These are phyloP conservation scores for Pangasianodon gigas DNA, from an alignment of 2,113 vertebrate species.

Conservation along the genomic window DNA sequence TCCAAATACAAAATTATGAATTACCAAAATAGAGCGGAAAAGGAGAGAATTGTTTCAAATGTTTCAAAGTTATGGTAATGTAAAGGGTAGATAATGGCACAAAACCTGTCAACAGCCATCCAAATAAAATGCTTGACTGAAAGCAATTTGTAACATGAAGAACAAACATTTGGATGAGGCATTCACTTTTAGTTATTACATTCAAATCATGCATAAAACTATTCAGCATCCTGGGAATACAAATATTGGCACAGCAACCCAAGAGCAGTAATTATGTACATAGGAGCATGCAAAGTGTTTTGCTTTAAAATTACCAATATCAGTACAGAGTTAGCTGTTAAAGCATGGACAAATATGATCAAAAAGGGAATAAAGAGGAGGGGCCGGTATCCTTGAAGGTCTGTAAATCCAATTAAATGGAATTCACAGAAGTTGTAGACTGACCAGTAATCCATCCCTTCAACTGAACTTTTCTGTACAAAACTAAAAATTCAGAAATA, in stretches of 20 bases:
- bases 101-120: slow-evolving; percentile 42
- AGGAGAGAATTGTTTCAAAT: slow-evolving; percentile 31
- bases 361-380: slow-evolving; percentile 35
- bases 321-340: slow-evolving; percentile 23
- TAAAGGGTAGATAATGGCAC: slow-evolving; percentile 41
- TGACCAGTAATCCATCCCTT: slow-evolving; percentile 33
- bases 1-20: slow-evolving; percentile 25
- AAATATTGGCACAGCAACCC: slow-evolving; percentile 15
- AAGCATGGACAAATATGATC: slow-evolving; percentile 17
- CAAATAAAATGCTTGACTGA: slow-evolving; percentile 42
- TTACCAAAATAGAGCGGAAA: slow-evolving; percentile 26
- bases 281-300: slow-evolving; percentile 29
- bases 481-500: background rate
- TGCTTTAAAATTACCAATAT: slow-evolving; percentile 30
- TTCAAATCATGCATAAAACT: slow-evolving; percentile 16
- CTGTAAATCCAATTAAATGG: slow-evolving; percentile 45
- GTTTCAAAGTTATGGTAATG: slow-evolving; percentile 44
- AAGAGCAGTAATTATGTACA: slow-evolving; percentile 38
- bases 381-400: slow-evolving; percentile 26
- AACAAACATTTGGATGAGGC: slow-evolving; percentile 44
- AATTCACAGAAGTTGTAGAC: slow-evolving; percentile 26
- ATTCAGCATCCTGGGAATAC: slow-evolving; percentile 32
- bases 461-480: background rate
- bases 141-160: slow-evolving; percentile 34
- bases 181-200: slow-evolving; percentile 39